Percentiles rank a stretch among this genome's conserved stretches.
These are phyloP conservation scores for Trochalopteron elliotii DNA, from an alignment of 2,113 vertebrate species.

Conservation along the genomic window DNA sequence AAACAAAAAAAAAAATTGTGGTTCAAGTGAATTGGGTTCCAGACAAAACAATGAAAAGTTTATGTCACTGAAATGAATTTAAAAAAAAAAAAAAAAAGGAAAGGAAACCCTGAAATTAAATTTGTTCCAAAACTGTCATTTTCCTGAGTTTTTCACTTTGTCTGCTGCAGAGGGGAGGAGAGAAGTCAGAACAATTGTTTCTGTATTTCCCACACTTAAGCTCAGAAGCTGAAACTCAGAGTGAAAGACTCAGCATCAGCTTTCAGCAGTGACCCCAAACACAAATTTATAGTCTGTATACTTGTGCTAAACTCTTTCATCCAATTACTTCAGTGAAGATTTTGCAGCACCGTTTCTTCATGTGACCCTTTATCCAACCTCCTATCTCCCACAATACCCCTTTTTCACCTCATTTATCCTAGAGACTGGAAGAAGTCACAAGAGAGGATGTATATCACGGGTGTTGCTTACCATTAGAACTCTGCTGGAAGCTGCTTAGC, in stretches of 20 bases:
- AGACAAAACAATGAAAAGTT: neutral
- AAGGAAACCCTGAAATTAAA: neutral
- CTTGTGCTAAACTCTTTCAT: neutral
- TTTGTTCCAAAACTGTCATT: neutral
- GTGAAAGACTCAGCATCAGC: neutral
- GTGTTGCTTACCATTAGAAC: neutral
- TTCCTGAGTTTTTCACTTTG: neutral
- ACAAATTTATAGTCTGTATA: neutral
- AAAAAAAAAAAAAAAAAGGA: accelerated
- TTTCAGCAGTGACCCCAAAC: neutral
- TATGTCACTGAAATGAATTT: neutral
- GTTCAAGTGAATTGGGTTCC: neutral
- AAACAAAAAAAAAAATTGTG: neutral
- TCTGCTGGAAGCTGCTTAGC: neutral
- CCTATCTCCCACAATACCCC: neutral
- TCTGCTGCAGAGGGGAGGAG: neutral
- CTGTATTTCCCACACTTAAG: neutral
- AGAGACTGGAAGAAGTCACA: neutral
- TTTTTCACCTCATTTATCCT: neutral
- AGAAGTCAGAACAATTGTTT: neutral
- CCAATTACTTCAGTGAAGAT: neutral
- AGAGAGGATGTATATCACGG: neutral
- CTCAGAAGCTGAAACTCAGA: neutral
- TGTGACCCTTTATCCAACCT: neutral
- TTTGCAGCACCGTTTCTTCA: neutral